Evolutionary conservation across 2,113 vertebrate genomes (phyloP).

Genomic region (Siniperca chuatsi): DNA sequence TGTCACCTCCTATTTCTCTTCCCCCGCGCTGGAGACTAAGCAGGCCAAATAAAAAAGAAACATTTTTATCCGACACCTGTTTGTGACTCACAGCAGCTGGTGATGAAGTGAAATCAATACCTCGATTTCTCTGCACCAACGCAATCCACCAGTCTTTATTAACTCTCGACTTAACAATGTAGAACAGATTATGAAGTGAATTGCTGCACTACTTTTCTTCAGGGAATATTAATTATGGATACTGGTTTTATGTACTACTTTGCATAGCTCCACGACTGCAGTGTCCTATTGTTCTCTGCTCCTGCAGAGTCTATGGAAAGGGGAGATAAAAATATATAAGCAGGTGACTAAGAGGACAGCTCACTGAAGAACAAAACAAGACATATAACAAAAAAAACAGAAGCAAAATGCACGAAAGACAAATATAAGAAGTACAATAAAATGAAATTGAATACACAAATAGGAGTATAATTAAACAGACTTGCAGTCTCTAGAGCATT

Average conservation of each 20-base stretch:
- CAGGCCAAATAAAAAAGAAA: neutral
- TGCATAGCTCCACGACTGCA: conserved; percentile 14
- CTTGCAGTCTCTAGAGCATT: no score
- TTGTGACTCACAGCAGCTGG: conserved; percentile 26
- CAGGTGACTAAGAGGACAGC: conserved; percentile 7
- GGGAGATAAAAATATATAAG: neutral
- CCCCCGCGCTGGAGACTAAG: neutral
- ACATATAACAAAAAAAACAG: neutral
- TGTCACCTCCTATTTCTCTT: neutral
- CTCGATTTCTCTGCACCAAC: conserved; percentile 8
- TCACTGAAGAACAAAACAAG: neutral
- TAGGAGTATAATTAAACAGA: neutral
- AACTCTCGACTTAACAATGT: conserved; percentile 30
- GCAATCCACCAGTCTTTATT: conserved; percentile 31
- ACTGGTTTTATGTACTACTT: conserved; percentile 31
- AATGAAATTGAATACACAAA: neutral
- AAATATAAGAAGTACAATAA: neutral
- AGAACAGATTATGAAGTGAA: conserved; percentile 47
- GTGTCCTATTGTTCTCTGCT: conserved; percentile 11
- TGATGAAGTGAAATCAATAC: conserved; percentile 43
- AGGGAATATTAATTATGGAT: conserved; percentile 65
- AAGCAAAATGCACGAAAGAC: neutral
- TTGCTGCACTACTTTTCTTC: conserved; percentile 37
- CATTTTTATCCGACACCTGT: conserved; percentile 14
- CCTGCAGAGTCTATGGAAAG: neutral